Evolutionary conservation across 2,113 vertebrate genomes (phyloP), one percentile per base, ranked within the genome.

Genomic region (Zosterops lateralis): DNA sequence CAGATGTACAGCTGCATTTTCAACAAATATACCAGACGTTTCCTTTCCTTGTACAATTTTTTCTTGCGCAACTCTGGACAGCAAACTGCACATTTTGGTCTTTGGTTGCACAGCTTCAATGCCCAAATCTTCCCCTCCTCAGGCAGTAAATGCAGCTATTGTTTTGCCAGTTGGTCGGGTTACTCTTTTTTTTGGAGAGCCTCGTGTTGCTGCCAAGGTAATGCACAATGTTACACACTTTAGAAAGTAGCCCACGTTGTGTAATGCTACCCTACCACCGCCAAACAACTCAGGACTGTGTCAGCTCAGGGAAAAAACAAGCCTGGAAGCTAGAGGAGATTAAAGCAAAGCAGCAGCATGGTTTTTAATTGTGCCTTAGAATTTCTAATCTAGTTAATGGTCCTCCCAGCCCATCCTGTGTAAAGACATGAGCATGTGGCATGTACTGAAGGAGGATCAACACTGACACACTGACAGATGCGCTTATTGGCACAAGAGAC

Each of bases 301-400:
- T 87, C 84, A 85, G 67, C 47, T 58, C 75, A 54, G 68, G 19
- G 53, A 51, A 76, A 89, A 94, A 95, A 92, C 70, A 91, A 91
- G 84, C 91, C 84, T 94, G 83, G 89, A 83, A 95, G 93, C 84
- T 84, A 95, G 68, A 94, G 60, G 84, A 92, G 66, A 94, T 91
- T 91, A 96, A 96, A 94, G 94, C 29, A 48, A 72, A 90, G 85
- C 2, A 83, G 75, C 44, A 84, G 38, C 91, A 88, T 74, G 79
- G 8, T 89, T 96, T 97, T 95, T 94, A 96, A 94, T 83, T 91
- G 91, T 88, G 78, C 67, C 57, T 93, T 93, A 87, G 94, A 96
- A 97, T 93, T 93, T 95, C 91, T 94, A 97, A 96, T 95, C 89
- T 95, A 90, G 91, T 92, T 95, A 96, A 94, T 95, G 82, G 84